Conservation (phyloP, 2,113 vertebrate genomes). For the Thymallus thymallus region DNA sequence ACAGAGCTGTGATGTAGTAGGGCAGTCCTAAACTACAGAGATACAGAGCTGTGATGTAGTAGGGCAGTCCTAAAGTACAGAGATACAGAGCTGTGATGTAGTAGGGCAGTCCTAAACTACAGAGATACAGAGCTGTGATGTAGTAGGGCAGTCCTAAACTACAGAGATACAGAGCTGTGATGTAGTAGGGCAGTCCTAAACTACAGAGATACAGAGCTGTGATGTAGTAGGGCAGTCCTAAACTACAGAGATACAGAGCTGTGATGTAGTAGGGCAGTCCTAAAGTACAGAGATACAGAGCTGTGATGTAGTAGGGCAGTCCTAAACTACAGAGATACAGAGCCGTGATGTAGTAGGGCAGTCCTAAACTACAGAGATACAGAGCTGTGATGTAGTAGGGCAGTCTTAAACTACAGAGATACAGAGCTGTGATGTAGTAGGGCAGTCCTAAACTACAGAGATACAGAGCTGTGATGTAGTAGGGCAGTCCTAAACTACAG, state of each 20-base stretch:
- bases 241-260: too few species aligned
- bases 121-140: conserved; percentile 10
- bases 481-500: conserved; percentile 25
- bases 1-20: conserved; percentile 11
- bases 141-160: conserved; percentile 25
- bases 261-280: background rate
- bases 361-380: too few species aligned
- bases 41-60: too few species aligned
- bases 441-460: conserved; percentile 23
- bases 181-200: background rate
- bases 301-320: conserved; percentile 20
- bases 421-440: background rate
- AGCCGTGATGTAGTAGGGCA: conserved; percentile 7
- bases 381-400: too few species aligned
- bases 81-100: too few species aligned
- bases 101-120: conserved; percentile 22
- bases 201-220: too few species aligned
- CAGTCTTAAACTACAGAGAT: too few species aligned
- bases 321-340: conserved; percentile 18
- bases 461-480: conserved; percentile 9
- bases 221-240: too few species aligned
- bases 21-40: too few species aligned
- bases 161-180: conserved; percentile 13
- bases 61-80: too few species aligned
- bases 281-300: conserved; percentile 13